These are phyloP conservation scores for Meloidogyne exigua DNA, from an alignment of 1,140 invertebrate genomes.

Conservation along the genomic window DNA sequence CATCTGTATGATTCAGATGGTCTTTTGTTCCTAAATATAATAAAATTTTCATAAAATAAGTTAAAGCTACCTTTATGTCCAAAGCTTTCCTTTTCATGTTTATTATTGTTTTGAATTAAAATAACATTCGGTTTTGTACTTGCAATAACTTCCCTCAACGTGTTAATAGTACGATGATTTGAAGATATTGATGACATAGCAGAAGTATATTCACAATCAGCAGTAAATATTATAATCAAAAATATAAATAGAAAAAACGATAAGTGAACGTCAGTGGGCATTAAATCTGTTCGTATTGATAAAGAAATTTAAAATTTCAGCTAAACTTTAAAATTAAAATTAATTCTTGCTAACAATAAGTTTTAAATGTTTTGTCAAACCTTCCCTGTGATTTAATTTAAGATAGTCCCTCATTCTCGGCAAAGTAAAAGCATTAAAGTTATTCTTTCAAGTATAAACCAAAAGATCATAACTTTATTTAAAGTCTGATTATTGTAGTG, in stretches of 20 bases:
- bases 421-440: neutral
- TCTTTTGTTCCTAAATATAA: neutral
- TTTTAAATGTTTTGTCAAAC: too few relatives aligned
- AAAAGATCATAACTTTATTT: neutral
- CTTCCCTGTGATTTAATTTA: too few relatives aligned
- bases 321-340: too few relatives aligned
- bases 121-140: neutral
- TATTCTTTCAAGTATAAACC: neutral
- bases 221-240: neutral
- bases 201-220: neutral
- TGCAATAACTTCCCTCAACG: neutral
- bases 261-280: neutral
- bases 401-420: neutral
- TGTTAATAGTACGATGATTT: neutral
- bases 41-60: neutral
- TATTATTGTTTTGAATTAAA: neutral
- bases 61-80: neutral
- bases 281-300: neutral
- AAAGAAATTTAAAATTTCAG: neutral
- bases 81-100: neutral
- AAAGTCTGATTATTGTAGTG: neutral
- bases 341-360: too few relatives aligned
- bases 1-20: neutral
- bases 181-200: neutral
- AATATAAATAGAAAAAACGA: neutral